These are phyloP conservation scores for Hirtodrosophila histrioides DNA, from an alignment of 2,888 invertebrate species.

Conservation along the genomic window DNA sequence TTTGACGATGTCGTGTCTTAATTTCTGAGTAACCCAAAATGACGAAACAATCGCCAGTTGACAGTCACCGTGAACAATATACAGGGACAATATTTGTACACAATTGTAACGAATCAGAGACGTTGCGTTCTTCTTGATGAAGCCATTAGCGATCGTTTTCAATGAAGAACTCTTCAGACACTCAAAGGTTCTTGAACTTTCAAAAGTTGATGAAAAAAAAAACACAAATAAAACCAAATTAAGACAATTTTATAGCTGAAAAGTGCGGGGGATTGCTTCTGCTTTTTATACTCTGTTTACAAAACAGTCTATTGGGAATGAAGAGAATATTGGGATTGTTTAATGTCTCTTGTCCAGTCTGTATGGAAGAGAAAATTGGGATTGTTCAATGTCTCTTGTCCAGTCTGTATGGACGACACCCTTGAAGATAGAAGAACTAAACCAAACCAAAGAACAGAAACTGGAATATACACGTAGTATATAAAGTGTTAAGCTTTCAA, in stretches of 20 bases:
- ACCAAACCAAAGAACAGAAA: too few species aligned
- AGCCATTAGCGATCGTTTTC: conserved; percentile 60
- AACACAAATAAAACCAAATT: background rate
- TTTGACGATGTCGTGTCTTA: conserved; percentile 46
- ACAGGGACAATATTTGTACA: conserved; percentile 14
- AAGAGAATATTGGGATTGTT: too few species aligned
- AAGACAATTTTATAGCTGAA: conserved; percentile 41
- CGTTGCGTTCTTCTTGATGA: conserved; percentile 24
- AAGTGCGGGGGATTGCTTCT: conserved; percentile 58
- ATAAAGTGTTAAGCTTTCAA: too few species aligned
- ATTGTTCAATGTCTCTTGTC: too few species aligned
- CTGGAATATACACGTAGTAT: too few species aligned
- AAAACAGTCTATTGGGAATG: too few species aligned
- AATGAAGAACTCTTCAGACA: conserved; percentile 44
- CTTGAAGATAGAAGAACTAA: too few species aligned
- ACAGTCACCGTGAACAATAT: conserved; percentile 18
- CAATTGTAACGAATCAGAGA: conserved; percentile 49
- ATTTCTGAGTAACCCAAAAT: conserved; percentile 38
- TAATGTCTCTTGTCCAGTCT: too few species aligned
- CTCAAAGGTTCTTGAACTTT: conserved; percentile 74
- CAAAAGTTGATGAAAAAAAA: background rate
- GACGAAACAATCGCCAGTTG: conserved; percentile 36
- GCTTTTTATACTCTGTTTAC: background rate
- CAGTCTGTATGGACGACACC: too few species aligned
- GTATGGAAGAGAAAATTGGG: too few species aligned